These are phyloP conservation scores for Sycobia sp. DNA, from an alignment of 1,140 invertebrate species.

Conservation along the genomic window DNA sequence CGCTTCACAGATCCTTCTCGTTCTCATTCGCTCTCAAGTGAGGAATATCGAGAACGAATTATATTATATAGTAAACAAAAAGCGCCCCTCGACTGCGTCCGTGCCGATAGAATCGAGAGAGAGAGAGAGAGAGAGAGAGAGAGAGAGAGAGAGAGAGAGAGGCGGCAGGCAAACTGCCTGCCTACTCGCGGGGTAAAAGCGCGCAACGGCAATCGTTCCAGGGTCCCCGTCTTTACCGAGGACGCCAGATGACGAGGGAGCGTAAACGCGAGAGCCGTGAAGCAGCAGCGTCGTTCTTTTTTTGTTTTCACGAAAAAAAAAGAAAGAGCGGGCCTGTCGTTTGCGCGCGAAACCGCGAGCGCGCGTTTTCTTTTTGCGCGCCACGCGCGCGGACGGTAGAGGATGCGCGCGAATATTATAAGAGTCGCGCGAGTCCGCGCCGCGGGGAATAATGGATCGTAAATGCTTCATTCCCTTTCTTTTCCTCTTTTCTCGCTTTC, in stretches of 20 bases:
- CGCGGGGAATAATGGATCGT: constrained; percentile 13
- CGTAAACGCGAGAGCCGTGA: too few species aligned
- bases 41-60: too few species aligned
- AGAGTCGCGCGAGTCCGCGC: background rate
- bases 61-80: too few species aligned
- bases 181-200: background rate
- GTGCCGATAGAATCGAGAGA: too few species aligned
- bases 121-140: background rate
- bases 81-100: too few species aligned
- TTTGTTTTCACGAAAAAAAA: background rate
- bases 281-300: too few species aligned
- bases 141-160: background rate
- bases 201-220: constrained; percentile 24
- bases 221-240: too few species aligned
- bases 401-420: background rate
- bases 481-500: background rate
- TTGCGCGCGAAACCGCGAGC: too few species aligned
- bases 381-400: background rate
- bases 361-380: background rate
- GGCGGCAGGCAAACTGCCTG: background rate
- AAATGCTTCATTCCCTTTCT: constrained; percentile 7
- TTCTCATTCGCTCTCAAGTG: too few species aligned
- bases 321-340: too few species aligned
- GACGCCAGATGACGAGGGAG: too few species aligned
- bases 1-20: too few species aligned